These are phyloP conservation scores for Hybos culiciformis DNA, from an alignment of 2,888 invertebrate genomes.

Conservation along the genomic window DNA sequence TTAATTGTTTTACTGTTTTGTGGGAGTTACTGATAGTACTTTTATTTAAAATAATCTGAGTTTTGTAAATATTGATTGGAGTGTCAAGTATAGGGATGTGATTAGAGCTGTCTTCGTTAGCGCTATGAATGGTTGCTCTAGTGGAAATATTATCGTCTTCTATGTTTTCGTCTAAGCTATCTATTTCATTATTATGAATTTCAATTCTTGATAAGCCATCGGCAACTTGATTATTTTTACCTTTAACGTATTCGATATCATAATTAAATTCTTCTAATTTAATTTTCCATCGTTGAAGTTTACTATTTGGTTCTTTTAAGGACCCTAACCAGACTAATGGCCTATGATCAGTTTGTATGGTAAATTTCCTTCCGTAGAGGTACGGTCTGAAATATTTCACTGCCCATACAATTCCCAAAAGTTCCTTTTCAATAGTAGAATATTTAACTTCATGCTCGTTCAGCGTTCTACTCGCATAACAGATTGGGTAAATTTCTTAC, in stretches of 20 bases:
- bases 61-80: background rate
- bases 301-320: constrained; percentile 23
- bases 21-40: background rate
- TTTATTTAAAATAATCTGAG: background rate
- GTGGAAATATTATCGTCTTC: background rate
- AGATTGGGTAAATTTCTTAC: constrained; percentile 15
- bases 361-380: constrained; percentile 23
- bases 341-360: constrained; percentile 27
- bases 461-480: constrained; percentile 11
- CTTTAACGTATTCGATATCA: constrained; percentile 4
- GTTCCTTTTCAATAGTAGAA: constrained; percentile 22
- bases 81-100: constrained; percentile 1
- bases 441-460: constrained; percentile 16
- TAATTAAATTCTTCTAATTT: constrained; percentile 20
- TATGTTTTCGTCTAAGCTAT: background rate
- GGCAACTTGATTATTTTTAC: constrained; percentile 7
- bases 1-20: background rate
- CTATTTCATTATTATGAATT: background rate
- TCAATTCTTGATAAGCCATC: constrained; percentile 17
- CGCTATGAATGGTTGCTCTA: background rate
- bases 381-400: constrained; percentile 24
- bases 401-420: constrained; percentile 21
- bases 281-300: constrained; percentile 26
- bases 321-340: constrained; percentile 26
- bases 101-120: background rate